These are phyloP conservation scores for Columbina picui DNA, from an alignment of 2,113 vertebrate species.

Conservation along the genomic window DNA sequence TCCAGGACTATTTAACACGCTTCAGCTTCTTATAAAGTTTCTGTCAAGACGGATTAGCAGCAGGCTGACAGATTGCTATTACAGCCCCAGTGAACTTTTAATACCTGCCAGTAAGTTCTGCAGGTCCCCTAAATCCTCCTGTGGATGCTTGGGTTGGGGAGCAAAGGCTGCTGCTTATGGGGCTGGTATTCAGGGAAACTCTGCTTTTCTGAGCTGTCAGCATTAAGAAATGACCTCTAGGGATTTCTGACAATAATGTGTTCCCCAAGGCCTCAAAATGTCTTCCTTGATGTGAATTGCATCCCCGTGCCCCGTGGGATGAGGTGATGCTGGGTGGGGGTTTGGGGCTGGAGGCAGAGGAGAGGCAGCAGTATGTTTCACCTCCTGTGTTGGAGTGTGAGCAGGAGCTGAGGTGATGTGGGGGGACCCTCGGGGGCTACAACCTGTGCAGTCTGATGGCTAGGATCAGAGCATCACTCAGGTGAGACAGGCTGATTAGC, in stretches of 20 bases:
- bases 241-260: not conserved
- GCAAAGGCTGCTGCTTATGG: not conserved
- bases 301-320: not conserved
- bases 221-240: not conserved
- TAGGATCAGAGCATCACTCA: not conserved
- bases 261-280: not conserved
- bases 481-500: not conserved
- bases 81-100: slow-evolving; percentile 71
- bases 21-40: slow-evolving; percentile 69
- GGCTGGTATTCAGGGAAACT: not conserved
- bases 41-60: slow-evolving; percentile 79
- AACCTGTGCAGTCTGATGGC: not conserved
- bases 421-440: not conserved
- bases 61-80: slow-evolving; percentile 75
- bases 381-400: not conserved
- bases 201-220: not conserved
- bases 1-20: slow-evolving; percentile 69
- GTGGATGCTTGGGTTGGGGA: not conserved
- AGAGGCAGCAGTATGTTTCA: not conserved
- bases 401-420: not conserved
- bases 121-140: slow-evolving; percentile 56
- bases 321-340: not conserved
- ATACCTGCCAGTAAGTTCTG: slow-evolving; percentile 56
- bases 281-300: not conserved
- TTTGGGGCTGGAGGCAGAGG: not conserved